Percentiles rank a stretch among this genome's conserved stretches.
Conservation (phyloP, 1,140 invertebrate species). For the Contarinia nasturtii region DNA sequence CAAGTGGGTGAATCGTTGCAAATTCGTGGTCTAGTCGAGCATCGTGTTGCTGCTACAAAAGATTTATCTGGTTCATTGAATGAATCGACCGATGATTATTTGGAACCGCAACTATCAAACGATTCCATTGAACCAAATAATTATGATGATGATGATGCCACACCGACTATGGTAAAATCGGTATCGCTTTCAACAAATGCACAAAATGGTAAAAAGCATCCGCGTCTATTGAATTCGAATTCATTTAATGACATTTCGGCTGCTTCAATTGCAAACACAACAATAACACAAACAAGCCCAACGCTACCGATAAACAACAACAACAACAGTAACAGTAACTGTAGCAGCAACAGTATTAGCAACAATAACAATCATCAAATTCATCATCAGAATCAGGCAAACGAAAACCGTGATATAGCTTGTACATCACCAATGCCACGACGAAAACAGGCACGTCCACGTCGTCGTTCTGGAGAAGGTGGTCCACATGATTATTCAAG, state of each 20-base stretch:
- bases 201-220: background rate
- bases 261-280: background rate
- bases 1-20: conserved; percentile 72
- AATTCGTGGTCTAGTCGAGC: conserved; percentile 55
- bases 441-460: conserved; percentile 59
- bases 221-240: background rate
- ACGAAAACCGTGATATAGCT: conserved; percentile 17
- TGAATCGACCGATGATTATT: conserved; percentile 31
- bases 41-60: conserved; percentile 26
- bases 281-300: conserved; percentile 11
- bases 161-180: conserved; percentile 13
- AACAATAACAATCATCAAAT: conserved; percentile 6
- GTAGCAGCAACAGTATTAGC: conserved; percentile 12
- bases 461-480: conserved; percentile 57
- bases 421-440: conserved; percentile 54
- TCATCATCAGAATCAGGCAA: too few species aligned
- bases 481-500: conserved; percentile 35
- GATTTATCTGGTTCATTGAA: conserved; percentile 23
- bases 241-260: too few species aligned
- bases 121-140: background rate
- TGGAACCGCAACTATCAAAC: conserved; percentile 10
- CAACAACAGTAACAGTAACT: conserved; percentile 14
- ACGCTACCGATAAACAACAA: conserved; percentile 16
- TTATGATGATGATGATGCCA: conserved; percentile 14
- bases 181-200: background rate